Percentiles rank a stretch among this genome's conserved stretches.
Evolutionary conservation across 2,113 vertebrate genomes (phyloP).

Genomic region (Saimiri boliviensis): DNA sequence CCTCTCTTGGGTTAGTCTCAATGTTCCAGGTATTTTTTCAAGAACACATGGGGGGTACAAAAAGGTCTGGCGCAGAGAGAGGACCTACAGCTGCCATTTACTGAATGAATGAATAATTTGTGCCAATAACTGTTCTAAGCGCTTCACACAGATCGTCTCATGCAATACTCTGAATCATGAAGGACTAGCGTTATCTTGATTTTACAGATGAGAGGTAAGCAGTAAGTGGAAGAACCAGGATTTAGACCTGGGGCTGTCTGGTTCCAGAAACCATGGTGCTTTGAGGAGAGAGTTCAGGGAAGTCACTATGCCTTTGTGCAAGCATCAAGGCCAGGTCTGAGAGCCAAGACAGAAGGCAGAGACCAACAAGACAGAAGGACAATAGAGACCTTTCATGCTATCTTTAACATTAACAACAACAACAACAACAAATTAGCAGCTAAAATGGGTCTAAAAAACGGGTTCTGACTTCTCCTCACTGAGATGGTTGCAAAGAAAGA

Average conservation of each 20-base stretch:
- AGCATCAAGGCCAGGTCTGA: neutral
- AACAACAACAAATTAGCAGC: neutral
- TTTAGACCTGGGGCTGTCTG: neutral
- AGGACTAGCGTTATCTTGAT: neutral
- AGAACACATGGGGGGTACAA: neutral
- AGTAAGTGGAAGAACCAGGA: constrained; percentile 24
- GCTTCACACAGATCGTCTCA: neutral
- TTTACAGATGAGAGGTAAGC: neutral
- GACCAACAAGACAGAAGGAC: neutral
- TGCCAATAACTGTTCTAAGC: neutral
- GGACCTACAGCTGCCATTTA: neutral
- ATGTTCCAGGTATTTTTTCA: neutral
- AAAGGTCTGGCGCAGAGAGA: neutral
- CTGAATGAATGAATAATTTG: neutral
- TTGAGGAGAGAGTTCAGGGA: neutral
- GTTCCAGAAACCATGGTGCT: neutral
- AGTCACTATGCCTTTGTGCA: neutral
- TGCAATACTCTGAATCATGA: neutral
- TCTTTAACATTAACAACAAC: neutral
- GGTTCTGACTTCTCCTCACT: constrained; percentile 17
- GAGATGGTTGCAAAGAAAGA: constrained; percentile 5
- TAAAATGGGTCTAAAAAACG: constrained; percentile 15
- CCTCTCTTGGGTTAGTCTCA: neutral
- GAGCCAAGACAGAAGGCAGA: neutral
- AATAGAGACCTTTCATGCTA: neutral